A percentile compares a stretch with the other conserved stretches of the same genome.
Evolutionary conservation across 2,797 vertebrate species (phyloP).

Genomic region (Otolemur crassicaudatus): DNA sequence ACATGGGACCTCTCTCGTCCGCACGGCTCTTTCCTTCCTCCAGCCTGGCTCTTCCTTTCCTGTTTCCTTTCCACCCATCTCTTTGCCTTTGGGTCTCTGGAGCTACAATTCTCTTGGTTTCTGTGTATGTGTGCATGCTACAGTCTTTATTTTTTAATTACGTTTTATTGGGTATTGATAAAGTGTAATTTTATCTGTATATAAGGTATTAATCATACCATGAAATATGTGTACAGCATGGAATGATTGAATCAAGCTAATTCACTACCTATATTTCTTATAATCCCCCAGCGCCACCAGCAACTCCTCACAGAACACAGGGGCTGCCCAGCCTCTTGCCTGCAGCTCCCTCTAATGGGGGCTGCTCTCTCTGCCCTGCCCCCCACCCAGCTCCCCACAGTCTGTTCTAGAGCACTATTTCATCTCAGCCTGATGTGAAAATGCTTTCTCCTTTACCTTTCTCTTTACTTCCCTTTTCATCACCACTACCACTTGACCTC

Average conservation of each 20-base stretch:
- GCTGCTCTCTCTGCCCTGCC: neutral
- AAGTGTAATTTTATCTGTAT: neutral
- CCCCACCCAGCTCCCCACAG: no score
- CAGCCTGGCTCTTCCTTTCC: neutral
- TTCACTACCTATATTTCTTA: slow-evolving; percentile 5
- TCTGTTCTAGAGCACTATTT: neutral
- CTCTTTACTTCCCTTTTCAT: neutral
- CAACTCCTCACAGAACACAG: neutral
- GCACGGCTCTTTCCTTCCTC: neutral
- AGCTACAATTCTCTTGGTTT: neutral
- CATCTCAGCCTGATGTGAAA: neutral
- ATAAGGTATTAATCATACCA: neutral
- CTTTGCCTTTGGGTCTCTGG: neutral
- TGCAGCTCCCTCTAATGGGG: neutral
- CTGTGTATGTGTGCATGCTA: neutral
- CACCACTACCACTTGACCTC: neutral
- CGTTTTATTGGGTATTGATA: neutral
- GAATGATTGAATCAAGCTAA: neutral
- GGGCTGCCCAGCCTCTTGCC: neutral
- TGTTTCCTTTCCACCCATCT: neutral
- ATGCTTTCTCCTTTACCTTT: neutral
- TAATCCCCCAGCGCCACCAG: neutral
- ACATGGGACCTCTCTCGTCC: neutral
- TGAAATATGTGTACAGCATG: no score
- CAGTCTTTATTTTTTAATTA: neutral